Evolutionary conservation across 2,888 invertebrate species (phyloP).

Genomic region (Epistrophe grossulariae): DNA sequence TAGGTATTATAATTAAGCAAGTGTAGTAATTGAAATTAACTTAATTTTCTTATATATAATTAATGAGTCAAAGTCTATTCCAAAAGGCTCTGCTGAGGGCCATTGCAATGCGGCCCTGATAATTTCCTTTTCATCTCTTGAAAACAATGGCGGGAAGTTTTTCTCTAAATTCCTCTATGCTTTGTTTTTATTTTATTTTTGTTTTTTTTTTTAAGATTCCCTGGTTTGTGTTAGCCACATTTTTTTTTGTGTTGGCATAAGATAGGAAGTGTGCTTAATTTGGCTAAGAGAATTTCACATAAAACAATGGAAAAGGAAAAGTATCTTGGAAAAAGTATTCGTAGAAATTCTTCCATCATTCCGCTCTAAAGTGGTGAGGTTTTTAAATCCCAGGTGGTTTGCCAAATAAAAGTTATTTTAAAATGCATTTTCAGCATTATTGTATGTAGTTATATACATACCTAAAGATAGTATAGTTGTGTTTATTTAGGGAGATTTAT

Average conservation of each 20-base stretch:
- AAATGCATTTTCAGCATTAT: conserved; percentile 25
- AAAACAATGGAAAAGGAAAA: conserved; percentile 25
- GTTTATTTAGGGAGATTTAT: not conserved
- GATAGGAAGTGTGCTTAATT: conserved; percentile 48
- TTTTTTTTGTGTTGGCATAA: conserved; percentile 16
- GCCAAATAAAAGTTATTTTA: conserved; percentile 35
- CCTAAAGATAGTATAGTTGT: not conserved
- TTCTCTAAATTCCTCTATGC: too few species aligned
- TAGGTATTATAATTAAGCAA: too few species aligned
- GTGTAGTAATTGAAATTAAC: too few species aligned
- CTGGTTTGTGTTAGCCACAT: not conserved
- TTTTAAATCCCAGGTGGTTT: conserved; percentile 49
- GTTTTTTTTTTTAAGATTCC: conserved; percentile 9
- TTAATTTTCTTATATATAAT: too few species aligned
- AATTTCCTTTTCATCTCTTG: not conserved
- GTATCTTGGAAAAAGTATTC: conserved; percentile 28
- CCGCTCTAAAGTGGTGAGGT: conserved; percentile 34
- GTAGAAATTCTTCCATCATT: conserved; percentile 7
- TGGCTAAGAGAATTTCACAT: conserved; percentile 39
- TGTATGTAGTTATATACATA: too few species aligned
- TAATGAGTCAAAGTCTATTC: too few species aligned
- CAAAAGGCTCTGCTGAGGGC: too few species aligned
- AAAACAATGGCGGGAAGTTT: conserved; percentile 40
- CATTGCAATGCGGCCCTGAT: too few species aligned
- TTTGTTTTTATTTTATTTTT: not conserved